Evolutionary conservation across 1,140 invertebrate species (phyloP).

Genomic region (Drosophila tsacasi): DNA sequence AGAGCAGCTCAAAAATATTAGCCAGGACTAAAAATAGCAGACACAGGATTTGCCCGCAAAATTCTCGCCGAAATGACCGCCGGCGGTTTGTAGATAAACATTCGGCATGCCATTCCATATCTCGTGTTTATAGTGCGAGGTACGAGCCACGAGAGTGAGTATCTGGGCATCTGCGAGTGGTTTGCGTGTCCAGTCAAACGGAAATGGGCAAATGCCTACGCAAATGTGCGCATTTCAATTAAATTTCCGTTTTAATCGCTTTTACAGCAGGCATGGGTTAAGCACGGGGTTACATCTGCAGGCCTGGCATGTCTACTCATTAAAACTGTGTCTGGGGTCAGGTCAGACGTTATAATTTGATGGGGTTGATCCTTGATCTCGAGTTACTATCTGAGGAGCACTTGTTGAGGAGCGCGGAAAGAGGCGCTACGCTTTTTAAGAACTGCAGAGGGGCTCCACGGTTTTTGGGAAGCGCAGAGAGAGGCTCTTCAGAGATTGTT

Average conservation of each 20-base stretch:
- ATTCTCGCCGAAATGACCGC: conserved; percentile 32
- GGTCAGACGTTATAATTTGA: conserved; percentile 52
- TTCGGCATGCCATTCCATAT: conserved; percentile 35
- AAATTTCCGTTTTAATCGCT: conserved; percentile 80
- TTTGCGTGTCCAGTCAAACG: conserved; percentile 47
- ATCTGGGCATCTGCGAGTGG: conserved; percentile 43
- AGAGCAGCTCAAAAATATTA: conserved; percentile 45
- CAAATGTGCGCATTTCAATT: conserved; percentile 77
- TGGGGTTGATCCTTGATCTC: conserved; percentile 29
- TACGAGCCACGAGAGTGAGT: not conserved
- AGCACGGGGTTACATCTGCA: conserved; percentile 18
- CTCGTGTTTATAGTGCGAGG: not conserved
- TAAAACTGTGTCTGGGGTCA: conserved; percentile 46
- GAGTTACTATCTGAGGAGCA: not conserved
- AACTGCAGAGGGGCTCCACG: too few relatives aligned
- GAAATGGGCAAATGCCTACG: conserved; percentile 67
- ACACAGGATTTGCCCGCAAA: conserved; percentile 6
- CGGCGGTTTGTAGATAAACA: conserved; percentile 39
- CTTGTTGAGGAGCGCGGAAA: too few relatives aligned
- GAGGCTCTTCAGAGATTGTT: not conserved
- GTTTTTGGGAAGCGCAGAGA: conserved; percentile 9
- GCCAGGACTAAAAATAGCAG: not conserved
- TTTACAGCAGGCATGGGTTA: conserved; percentile 44
- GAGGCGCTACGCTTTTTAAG: too few relatives aligned
- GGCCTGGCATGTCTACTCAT: conserved; percentile 14